Conservation (phyloP, 2,888 invertebrate species). For the Gastracanthus pulcherrimus region DNA sequence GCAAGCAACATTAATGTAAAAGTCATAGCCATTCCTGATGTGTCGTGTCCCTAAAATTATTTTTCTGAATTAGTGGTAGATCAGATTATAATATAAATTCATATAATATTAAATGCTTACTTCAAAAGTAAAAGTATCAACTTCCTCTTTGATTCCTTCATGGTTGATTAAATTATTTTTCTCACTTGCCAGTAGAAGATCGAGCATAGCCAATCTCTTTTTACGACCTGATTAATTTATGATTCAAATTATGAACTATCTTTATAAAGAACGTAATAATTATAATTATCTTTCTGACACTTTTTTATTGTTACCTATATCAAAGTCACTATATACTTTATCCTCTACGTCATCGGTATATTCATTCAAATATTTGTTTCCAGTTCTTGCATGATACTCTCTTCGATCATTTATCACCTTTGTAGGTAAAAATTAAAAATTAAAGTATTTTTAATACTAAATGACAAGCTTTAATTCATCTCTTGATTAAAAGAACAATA, state of each 20-base stretch:
- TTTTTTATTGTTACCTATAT: background rate
- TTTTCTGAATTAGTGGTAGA: background rate
- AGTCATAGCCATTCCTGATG: slow-evolving; percentile 80
- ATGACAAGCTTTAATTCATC: no score
- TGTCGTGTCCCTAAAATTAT: slow-evolving; percentile 81
- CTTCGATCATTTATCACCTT: slow-evolving; percentile 58
- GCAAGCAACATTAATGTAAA: slow-evolving; percentile 80
- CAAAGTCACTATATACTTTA: background rate
- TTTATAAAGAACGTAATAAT: background rate
- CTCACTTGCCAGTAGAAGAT: slow-evolving; percentile 68
- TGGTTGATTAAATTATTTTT: slow-evolving; percentile 64
- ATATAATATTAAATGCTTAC: slow-evolving; percentile 39
- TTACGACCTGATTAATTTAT: slow-evolving; percentile 40
- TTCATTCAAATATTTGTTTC: slow-evolving; percentile 47
- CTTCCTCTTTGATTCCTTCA: slow-evolving; percentile 71
- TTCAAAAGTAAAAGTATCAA: slow-evolving; percentile 70
- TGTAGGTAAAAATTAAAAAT: background rate
- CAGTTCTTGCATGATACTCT: slow-evolving; percentile 53
- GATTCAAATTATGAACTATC: background rate
- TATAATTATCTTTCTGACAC: background rate
- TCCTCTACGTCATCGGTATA: slow-evolving; percentile 25
- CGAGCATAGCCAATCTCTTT: slow-evolving; percentile 69
- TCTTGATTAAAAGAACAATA: no score
- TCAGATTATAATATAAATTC: slow-evolving; percentile 60
- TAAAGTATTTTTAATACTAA: no score